Evolutionary conservation across 2,113 vertebrate genomes (phyloP).

Genomic region (Meriones unguiculatus): DNA sequence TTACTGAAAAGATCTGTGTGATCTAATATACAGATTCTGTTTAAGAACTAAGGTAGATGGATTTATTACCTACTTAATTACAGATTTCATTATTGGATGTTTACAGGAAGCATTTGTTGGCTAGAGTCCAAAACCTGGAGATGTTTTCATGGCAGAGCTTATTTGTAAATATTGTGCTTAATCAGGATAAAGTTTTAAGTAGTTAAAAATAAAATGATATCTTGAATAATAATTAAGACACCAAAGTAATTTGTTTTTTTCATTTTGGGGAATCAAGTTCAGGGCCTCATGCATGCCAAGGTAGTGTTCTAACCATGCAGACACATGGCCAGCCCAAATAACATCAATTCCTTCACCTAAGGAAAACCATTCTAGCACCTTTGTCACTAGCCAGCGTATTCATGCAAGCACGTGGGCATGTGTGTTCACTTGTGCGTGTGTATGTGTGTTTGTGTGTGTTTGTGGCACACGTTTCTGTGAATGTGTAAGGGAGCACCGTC

Average conservation of each 20-base stretch:
- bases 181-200: constrained; percentile 81
- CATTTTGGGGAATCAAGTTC: not conserved
- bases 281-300: not conserved
- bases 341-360: constrained; percentile 79
- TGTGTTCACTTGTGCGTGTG: not conserved
- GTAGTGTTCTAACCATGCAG: no score
- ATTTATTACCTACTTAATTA: constrained; percentile 81
- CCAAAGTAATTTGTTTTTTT: constrained; percentile 63
- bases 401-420: not conserved
- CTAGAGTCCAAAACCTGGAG: constrained; percentile 78
- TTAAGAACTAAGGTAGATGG: constrained; percentile 76
- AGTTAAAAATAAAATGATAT: constrained; percentile 80
- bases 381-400: constrained; percentile 75
- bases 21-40: constrained; percentile 77
- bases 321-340: not conserved
- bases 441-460: not conserved
- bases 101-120: constrained; percentile 82
- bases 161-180: constrained; percentile 86
- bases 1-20: constrained; percentile 81
- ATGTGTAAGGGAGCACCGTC: no score
- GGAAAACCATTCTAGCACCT: constrained; percentile 75
- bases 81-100: constrained; percentile 81
- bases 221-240: constrained; percentile 75
- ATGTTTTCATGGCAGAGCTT: constrained; percentile 82
- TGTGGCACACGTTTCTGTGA: not conserved